Conservation (phyloP, 2,113 vertebrate species). For the Xenopus laevis region DNA sequence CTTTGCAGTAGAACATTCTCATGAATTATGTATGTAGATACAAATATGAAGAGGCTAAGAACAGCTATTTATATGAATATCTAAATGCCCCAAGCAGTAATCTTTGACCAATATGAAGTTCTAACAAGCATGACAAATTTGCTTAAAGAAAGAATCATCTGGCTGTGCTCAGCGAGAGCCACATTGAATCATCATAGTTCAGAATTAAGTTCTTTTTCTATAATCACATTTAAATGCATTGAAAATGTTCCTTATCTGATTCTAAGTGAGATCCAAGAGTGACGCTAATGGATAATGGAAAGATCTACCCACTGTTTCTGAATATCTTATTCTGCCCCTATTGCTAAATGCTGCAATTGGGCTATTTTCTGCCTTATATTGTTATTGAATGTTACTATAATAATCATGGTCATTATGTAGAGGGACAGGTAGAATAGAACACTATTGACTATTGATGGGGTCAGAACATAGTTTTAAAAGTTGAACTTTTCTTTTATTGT, state of each 20-base stretch:
- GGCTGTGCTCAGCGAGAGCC: not conserved
- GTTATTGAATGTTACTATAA: conserved; percentile 7
- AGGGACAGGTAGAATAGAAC: too few species aligned
- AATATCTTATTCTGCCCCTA: conserved; percentile 12
- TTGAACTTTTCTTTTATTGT: too few species aligned
- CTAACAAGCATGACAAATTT: too few species aligned
- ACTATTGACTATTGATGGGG: too few species aligned
- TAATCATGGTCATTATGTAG: conserved; percentile 12
- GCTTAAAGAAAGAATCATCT: too few species aligned
- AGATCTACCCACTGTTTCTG: not conserved
- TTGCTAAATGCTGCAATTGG: not conserved
- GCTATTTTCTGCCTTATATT: conserved; percentile 20
- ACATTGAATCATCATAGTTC: not conserved
- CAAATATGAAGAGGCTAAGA: too few species aligned
- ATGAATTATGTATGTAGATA: too few species aligned
- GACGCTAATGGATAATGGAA: conserved; percentile 30
- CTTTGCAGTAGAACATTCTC: too few species aligned
- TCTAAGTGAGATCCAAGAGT: not conserved
- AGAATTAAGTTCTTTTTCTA: not conserved
- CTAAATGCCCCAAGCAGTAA: too few species aligned
- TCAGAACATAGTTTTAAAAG: too few species aligned
- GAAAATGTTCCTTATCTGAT: not conserved
- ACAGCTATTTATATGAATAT: too few species aligned
- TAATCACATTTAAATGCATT: conserved; percentile 6
- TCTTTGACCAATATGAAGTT: too few species aligned